Percentiles rank a stretch among this genome's conserved stretches.
phyloP scores from a whole-genome alignment of 1,140 invertebrate species.

The Calliopsis andreniformis region DNA sequence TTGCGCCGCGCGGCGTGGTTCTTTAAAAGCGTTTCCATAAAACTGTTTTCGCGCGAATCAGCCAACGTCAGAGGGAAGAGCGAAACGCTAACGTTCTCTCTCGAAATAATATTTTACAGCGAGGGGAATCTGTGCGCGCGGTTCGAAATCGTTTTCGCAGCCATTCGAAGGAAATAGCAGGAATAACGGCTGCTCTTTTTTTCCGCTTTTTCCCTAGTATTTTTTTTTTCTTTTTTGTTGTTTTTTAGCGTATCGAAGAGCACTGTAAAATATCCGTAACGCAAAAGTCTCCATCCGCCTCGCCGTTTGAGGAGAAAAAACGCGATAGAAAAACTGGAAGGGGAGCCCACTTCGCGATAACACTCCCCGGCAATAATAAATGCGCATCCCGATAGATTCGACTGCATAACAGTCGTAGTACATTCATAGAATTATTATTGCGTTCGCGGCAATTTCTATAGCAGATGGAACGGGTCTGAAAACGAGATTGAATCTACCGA shows the following conservation, averaged over 20 bases:
- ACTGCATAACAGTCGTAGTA: constrained; percentile 11
- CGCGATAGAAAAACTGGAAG: not conserved
- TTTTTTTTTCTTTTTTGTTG: not conserved
- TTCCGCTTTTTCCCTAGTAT: too few species aligned
- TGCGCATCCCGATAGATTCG: constrained; percentile 27
- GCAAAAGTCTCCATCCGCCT: not conserved
- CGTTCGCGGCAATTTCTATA: constrained; percentile 39
- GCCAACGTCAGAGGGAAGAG: not conserved
- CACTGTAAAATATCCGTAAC: constrained; percentile 9
- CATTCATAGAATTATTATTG: constrained; percentile 50
- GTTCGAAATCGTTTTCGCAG: not conserved
- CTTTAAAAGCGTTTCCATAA: constrained; percentile 5
- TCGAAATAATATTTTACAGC: not conserved
- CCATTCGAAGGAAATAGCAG: not conserved
- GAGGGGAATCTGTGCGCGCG: not conserved
- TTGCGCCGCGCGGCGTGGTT: not conserved
- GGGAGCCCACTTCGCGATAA: constrained; percentile 15
- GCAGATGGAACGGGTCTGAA: constrained; percentile 25
- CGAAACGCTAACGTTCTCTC: not conserved
- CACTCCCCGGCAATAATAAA: constrained; percentile 23
- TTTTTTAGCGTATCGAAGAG: not conserved
- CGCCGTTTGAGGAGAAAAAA: not conserved
- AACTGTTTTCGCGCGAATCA: not conserved
- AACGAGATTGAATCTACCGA: constrained; percentile 46
- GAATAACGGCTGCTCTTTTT: not conserved